Conservation (phyloP, 2,797 vertebrate species). For the Brachymystax lenok region DNA sequence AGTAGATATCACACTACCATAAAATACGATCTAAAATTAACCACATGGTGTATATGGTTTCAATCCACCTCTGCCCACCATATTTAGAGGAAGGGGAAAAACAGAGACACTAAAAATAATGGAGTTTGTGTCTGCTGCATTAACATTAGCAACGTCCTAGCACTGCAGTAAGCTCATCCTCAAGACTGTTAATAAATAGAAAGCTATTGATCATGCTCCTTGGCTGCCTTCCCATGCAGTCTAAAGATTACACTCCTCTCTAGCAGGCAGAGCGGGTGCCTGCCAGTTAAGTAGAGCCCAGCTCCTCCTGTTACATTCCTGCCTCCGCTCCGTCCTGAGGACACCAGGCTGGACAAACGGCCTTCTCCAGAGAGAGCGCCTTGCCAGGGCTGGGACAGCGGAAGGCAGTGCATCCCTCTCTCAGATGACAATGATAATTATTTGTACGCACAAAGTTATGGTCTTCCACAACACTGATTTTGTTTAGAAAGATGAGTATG, state of each 20-base stretch:
- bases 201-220: slow-evolving; percentile 73
- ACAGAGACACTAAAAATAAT: slow-evolving; percentile 47
- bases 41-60: slow-evolving; percentile 50
- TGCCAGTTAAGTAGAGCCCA: slow-evolving; percentile 52
- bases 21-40: slow-evolving; percentile 58
- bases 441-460: neutral
- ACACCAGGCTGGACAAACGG: slow-evolving; percentile 39
- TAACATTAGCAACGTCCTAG: slow-evolving; percentile 63
- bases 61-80: slow-evolving; percentile 44
- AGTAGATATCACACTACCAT: slow-evolving; percentile 23
- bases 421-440: too few relatives aligned
- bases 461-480: neutral
- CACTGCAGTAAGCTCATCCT: slow-evolving; percentile 71
- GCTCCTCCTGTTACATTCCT: slow-evolving; percentile 63
- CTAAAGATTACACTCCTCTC: slow-evolving; percentile 67
- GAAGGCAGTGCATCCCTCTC: too few relatives aligned
- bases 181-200: slow-evolving; percentile 79
- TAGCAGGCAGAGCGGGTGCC: slow-evolving; percentile 59
- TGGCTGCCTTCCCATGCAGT: slow-evolving; percentile 68
- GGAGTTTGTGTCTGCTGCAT: slow-evolving; percentile 60
- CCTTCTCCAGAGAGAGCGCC: slow-evolving; percentile 25
- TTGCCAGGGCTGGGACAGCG: neutral
- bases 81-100: slow-evolving; percentile 36
- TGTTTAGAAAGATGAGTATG: neutral
- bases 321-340: slow-evolving; percentile 55